Evolutionary conservation across 2,797 vertebrate genomes (phyloP), one percentile per base, ranked within the genome.

Genomic region (Tauraco hartlaubi): DNA sequence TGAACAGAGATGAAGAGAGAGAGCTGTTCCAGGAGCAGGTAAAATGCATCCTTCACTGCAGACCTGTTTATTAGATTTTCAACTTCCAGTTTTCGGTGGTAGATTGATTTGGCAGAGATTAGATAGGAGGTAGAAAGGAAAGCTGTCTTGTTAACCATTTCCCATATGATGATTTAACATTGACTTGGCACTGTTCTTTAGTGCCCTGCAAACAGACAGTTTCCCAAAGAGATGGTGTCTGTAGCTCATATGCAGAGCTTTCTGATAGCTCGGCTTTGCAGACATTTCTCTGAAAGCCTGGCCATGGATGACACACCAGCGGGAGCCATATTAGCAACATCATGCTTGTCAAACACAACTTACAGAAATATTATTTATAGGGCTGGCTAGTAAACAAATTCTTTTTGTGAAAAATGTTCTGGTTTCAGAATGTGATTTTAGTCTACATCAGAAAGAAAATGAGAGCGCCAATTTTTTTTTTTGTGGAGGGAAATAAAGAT

Each of bases 91-190:
- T 72, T 89, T 87, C 85, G 77, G 88, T 82, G 37, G 88, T 82
- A 95, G 96, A 95, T 93, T 95, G 88, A 86, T 93, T 94, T 96
- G 94, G 90, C 88, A 96, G 73, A 90, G 90, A 90, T 92, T 93
- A 87, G 76, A 71, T 62, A 76, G 62, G 55, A 91, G 58, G 61
- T 61, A 92, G 83, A 95, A 96, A 95, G 79, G 79, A 91, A 94
- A 95, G 64, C 92, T 94, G 77, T 79, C 94, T 95, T 95, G 91
- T 96, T 95, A 96, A 92, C 77, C 61, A 43, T 95, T 94, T 82
- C 90, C 80, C 93, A 91, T 79, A 90, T 82, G 79, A 96, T 90
- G 83, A 88, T 92, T 95, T 95, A 95, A 91, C 93, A 86, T 58
- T 89, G 92, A 72, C 90, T 95, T 95, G 88, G 88, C 76, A 90